Percentiles rank a stretch among this genome's conserved stretches.
phyloP scores from a whole-genome alignment of 2,888 invertebrate species.

The Agriopis leucophaearia region DNA sequence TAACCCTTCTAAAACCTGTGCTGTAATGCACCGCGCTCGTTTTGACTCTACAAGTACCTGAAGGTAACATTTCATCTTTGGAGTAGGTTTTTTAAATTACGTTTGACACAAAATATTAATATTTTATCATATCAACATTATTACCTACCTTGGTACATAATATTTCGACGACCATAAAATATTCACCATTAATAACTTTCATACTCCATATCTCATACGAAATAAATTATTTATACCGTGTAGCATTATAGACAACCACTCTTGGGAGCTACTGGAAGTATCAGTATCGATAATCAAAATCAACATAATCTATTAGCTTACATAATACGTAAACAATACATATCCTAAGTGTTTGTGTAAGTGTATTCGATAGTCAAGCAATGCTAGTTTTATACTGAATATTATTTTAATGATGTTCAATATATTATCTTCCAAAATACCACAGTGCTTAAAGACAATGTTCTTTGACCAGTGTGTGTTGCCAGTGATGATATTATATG shows the following conservation, averaged over 20 bases:
- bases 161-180: constrained; percentile 20
- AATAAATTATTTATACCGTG: constrained; percentile 38
- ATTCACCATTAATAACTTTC: constrained; percentile 30
- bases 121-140: not conserved
- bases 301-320: constrained; percentile 1
- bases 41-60: too few relatives aligned
- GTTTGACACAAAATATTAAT: not conserved
- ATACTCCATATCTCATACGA: constrained; percentile 25
- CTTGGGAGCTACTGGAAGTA: constrained; percentile 23
- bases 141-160: constrained; percentile 2
- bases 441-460: too few relatives aligned
- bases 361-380: too few relatives aligned
- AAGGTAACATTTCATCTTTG: too few relatives aligned
- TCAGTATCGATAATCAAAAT: constrained; percentile 18
- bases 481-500: too few relatives aligned
- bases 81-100: too few relatives aligned
- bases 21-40: too few relatives aligned
- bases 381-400: too few relatives aligned
- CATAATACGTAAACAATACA: not conserved
- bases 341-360: constrained; percentile 15
- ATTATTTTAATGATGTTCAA: too few relatives aligned
- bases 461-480: too few relatives aligned
- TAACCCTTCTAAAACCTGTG: too few relatives aligned
- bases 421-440: too few relatives aligned
- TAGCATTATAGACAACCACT: constrained; percentile 27